Percentiles rank a stretch among this genome's conserved stretches.
Evolutionary conservation across 53 echinoderm and acorn worm species (phyloP).

Genomic region (Henricia sp.): DNA sequence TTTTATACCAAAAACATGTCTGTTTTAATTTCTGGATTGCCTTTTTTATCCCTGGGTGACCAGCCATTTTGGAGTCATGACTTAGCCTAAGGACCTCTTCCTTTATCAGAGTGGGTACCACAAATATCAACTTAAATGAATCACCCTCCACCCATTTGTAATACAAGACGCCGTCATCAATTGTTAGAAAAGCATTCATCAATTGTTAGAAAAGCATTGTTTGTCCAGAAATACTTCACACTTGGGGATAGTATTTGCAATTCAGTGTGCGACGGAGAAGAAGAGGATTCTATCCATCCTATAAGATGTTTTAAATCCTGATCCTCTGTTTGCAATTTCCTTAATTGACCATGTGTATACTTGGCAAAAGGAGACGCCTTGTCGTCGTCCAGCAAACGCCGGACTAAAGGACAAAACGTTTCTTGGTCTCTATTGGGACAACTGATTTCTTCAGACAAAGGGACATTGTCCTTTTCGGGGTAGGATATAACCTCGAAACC

Average conservation of each 20-base stretch:
- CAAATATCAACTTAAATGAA: background rate
- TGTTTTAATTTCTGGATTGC: constrained; percentile 29
- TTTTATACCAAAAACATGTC: constrained; percentile 10
- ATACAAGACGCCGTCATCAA: constrained; percentile 5
- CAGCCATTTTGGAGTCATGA: background rate
- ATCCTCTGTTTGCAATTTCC: background rate
- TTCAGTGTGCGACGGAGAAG: background rate
- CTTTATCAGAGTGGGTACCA: background rate
- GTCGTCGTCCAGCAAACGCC: background rate
- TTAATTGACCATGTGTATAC: background rate
- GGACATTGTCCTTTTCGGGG: background rate
- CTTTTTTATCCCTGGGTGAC: background rate
- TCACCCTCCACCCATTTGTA: background rate
- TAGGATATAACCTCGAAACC: too few relatives aligned
- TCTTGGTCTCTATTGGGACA: background rate
- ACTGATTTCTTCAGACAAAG: background rate
- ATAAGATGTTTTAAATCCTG: background rate
- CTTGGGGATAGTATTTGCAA: background rate
- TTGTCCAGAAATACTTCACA: constrained; percentile 19
- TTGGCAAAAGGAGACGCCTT: background rate
- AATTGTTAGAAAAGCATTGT: background rate
- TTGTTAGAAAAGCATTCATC: background rate
- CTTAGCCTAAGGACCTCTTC: background rate
- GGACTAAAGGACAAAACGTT: background rate
- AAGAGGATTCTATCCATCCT: background rate